A percentile compares a stretch with the other conserved stretches of the same genome.
These are phyloP conservation scores for Drosophila ficusphila DNA, from an alignment of 1,140 invertebrate genomes.

Conservation along the genomic window DNA sequence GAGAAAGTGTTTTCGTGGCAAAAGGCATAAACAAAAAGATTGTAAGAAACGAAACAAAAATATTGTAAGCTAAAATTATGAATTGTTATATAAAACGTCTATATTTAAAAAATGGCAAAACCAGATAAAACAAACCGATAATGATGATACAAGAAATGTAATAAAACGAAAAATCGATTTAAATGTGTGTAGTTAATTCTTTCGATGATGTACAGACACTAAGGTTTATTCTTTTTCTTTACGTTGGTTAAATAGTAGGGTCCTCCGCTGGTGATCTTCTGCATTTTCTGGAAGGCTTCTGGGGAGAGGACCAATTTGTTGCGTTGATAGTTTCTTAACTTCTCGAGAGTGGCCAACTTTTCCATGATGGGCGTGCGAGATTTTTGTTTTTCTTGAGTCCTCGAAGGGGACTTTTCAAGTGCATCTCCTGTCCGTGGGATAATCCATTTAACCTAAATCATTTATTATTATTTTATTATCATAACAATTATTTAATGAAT, in stretches of 20 bases:
- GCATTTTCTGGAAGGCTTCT: conserved; percentile 34
- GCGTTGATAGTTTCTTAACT: conserved; percentile 22
- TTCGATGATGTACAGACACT: neutral
- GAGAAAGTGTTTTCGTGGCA: conserved; percentile 52
- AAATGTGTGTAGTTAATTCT: neutral
- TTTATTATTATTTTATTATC: too few species aligned
- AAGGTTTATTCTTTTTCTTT: neutral
- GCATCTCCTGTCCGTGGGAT: too few species aligned
- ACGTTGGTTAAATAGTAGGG: neutral
- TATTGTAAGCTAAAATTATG: conserved; percentile 81
- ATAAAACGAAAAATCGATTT: conserved; percentile 65
- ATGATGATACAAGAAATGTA: conserved; percentile 64
- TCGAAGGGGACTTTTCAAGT: neutral
- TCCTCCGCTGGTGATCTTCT: neutral
- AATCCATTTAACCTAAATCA: too few species aligned
- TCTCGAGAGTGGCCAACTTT: conserved; percentile 40
- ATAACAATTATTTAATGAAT: neutral
- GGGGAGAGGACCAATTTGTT: conserved; percentile 25
- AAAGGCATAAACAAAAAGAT: conserved; percentile 53
- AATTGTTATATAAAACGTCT: conserved; percentile 77
- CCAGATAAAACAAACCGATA: conserved; percentile 43
- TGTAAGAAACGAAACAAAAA: conserved; percentile 66
- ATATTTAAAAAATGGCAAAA: conserved; percentile 73
- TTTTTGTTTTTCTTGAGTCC: neutral
- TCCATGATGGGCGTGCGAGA: neutral